Percentiles rank a stretch among this genome's conserved stretches.
These are phyloP conservation scores for Tachina lurida DNA, from an alignment of 2,888 invertebrate genomes.

Conservation along the genomic window DNA sequence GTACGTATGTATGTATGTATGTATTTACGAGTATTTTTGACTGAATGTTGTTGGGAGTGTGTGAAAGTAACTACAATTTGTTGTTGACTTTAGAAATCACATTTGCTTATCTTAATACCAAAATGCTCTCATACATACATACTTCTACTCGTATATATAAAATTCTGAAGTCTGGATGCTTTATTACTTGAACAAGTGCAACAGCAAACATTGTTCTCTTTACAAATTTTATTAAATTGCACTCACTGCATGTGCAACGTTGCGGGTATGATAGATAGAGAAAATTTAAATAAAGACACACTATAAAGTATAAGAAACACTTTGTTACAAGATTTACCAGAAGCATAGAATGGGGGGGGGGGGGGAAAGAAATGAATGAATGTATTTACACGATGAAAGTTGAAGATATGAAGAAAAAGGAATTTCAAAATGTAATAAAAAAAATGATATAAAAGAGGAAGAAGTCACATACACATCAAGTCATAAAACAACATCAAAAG, in stretches of 20 bases:
- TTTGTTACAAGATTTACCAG: conserved; percentile 19
- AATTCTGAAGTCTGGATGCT: conserved; percentile 46
- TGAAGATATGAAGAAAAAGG: background rate
- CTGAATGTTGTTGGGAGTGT: background rate
- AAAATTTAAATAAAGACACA: conserved; percentile 29
- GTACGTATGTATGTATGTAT: background rate
- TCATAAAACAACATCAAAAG: conserved; percentile 40
- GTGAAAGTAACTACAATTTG: conserved; percentile 39
- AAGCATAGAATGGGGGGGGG: background rate
- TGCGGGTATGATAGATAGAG: conserved; percentile 9
- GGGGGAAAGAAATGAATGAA: conserved; percentile 20
- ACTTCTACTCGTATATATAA: too few species aligned
- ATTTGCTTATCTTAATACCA: conserved; percentile 66
- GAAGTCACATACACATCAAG: conserved; percentile 12
- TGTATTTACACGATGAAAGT: conserved; percentile 22
- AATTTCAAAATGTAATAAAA: conserved; percentile 24
- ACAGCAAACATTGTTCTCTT: conserved; percentile 30
- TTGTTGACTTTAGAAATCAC: conserved; percentile 66
- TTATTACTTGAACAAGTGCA: conserved; percentile 48
- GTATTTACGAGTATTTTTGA: background rate
- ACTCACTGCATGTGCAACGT: conserved; percentile 21
- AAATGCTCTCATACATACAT: conserved; percentile 20
- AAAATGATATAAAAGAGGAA: background rate
- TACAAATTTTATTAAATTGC: conserved; percentile 22
- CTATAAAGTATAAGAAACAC: conserved; percentile 26